Evolutionary conservation across 1,140 invertebrate genomes (phyloP).

Genomic region (Tyrophagus putrescentiae): DNA sequence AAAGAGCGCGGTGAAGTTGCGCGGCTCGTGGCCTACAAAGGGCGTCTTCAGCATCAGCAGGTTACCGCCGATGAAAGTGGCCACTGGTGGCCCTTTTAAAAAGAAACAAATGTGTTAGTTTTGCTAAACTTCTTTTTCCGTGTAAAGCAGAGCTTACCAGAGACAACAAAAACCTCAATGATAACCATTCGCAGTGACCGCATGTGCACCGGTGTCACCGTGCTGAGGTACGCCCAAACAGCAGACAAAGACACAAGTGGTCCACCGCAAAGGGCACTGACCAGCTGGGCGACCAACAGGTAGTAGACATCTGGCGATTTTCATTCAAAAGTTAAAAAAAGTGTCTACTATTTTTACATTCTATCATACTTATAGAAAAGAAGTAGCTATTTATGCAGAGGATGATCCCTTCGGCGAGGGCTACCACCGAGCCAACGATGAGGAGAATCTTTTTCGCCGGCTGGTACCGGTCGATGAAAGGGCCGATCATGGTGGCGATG

Average conservation of each 20-base stretch:
- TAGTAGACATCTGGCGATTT: not conserved
- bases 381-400: not conserved
- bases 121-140: not conserved
- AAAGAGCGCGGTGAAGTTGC: constrained; percentile 14
- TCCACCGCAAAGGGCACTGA: constrained; percentile 9
- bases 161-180: not conserved
- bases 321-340: not conserved
- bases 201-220: constrained; percentile 8
- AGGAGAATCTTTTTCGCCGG: constrained; percentile 6
- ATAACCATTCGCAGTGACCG: constrained; percentile 10
- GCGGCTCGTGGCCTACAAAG: not conserved
- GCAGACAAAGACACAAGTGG: not conserved
- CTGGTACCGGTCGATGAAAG: constrained; percentile 11
- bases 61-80: constrained; percentile 13
- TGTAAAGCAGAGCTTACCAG: not conserved
- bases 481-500: constrained; percentile 7
- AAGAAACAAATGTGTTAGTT: not conserved
- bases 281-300: not conserved
- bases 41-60: not conserved
- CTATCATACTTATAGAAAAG: constrained; percentile 11
- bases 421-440: not conserved
- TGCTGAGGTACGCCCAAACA: constrained; percentile 6
- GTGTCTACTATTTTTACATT: not conserved
- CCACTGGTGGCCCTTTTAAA: not conserved
- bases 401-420: not conserved